Percentiles rank a stretch among this genome's conserved stretches.
phyloP scores from a whole-genome alignment of 2,113 vertebrate genomes.

The Phrynocephalus versicolor region DNA sequence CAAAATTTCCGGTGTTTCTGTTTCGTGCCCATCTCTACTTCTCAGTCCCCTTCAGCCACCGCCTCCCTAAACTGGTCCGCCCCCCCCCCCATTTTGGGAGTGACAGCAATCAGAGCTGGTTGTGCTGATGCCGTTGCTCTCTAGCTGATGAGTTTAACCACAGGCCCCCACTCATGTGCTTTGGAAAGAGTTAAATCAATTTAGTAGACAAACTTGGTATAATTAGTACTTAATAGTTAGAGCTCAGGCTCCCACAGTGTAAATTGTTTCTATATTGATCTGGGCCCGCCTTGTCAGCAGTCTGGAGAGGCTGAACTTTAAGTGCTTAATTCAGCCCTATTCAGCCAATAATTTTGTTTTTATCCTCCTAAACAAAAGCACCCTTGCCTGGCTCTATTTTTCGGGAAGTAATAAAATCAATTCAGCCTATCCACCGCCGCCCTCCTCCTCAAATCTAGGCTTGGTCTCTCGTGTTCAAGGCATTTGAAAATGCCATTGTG shows the following conservation, averaged over 20 bases:
- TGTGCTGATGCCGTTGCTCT: not conserved
- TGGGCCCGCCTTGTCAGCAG: conserved; percentile 67
- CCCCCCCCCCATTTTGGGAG: too few species aligned
- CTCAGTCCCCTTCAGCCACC: too few species aligned
- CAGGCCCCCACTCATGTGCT: not conserved
- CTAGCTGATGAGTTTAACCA: not conserved
- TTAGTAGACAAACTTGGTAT: conserved; percentile 60
- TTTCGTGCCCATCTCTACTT: too few species aligned
- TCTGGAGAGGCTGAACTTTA: conserved; percentile 70
- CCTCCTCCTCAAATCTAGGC: not conserved
- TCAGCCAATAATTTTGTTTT: conserved; percentile 71
- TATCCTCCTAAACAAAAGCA: conserved; percentile 63
- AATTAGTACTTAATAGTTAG: conserved; percentile 73
- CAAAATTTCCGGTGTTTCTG: too few species aligned
- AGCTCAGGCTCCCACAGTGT: conserved; percentile 48
- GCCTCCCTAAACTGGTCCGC: too few species aligned
- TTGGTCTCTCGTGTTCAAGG: conserved; percentile 57
- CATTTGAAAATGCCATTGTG: conserved; percentile 67
- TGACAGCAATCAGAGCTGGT: not conserved
- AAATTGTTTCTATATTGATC: conserved; percentile 78
- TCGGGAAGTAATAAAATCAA: conserved; percentile 71
- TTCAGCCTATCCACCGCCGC: conserved; percentile 21
- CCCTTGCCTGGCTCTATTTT: conserved; percentile 62
- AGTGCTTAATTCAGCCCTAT: conserved; percentile 74
- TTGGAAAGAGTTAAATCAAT: conserved; percentile 51